Evolutionary conservation across 2,113 vertebrate species (phyloP).

Genomic region (Clarias macrocephalus): DNA sequence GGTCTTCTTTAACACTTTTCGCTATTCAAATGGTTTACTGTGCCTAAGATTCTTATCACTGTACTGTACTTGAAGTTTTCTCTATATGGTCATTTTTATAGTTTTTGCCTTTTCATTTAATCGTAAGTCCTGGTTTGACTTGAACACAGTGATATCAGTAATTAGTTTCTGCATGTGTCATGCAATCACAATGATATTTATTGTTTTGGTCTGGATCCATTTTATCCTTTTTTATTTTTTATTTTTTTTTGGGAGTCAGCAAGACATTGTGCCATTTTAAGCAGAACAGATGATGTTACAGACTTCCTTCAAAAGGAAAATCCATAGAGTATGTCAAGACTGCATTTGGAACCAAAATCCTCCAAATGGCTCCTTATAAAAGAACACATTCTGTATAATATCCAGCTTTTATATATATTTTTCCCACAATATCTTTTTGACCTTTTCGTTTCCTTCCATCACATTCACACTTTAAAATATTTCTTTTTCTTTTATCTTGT

Average conservation of each 20-base stretch:
- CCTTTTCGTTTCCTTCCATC: background rate
- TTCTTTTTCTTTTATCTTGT: background rate
- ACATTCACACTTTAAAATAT: background rate
- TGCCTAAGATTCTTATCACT: too few species aligned
- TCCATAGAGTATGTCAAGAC: background rate
- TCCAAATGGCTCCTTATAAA: background rate
- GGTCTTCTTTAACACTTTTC: too few species aligned
- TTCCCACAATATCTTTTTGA: background rate
- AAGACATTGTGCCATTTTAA: background rate
- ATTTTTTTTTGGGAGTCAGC: background rate
- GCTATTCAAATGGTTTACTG: too few species aligned
- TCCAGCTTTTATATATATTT: background rate
- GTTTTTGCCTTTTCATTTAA: too few species aligned
- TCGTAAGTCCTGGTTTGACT: too few species aligned
- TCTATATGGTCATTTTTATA: too few species aligned
- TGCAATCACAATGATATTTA: background rate
- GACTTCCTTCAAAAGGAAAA: background rate
- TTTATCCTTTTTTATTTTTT: too few species aligned
- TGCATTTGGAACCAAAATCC: background rate
- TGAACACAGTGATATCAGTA: background rate
- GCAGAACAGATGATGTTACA: background rate
- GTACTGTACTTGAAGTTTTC: too few species aligned
- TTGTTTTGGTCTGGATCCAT: background rate
- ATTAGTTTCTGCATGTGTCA: background rate
- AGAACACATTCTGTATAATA: background rate